Evolutionary conservation across 2,888 invertebrate genomes (phyloP), one percentile per base, ranked within the genome.

Genomic region (Xestia xanthographa): DNA sequence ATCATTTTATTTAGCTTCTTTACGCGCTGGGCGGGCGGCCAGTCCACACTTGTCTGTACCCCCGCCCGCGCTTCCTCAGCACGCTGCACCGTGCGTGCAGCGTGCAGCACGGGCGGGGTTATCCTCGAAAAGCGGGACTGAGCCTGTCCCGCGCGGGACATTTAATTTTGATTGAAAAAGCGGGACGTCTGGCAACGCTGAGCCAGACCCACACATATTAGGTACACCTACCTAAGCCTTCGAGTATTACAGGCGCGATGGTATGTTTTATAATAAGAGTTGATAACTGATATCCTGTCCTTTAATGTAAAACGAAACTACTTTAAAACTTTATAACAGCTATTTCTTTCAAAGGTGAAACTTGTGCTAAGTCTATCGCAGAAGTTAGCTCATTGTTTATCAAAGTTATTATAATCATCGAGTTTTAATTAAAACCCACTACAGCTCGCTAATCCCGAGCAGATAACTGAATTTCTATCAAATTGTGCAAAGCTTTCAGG

Each of bases 381-480:
- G 9, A 53, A 69, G 14, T 12, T 48, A 50, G 6, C 2, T 1
- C 17, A 56, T 62, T 70, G 41, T 75, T 66, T 62, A 43, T 26
- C 14, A 22, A 38, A 65, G 58, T 43, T 45, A 71, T 65, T 67
- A 58, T 45, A 65, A 65, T 38, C 29, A 50, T 22, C 22, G 3
- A 56, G 50, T 67, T 70, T n/a, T 71, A 71, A 67, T 78, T 29
- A 78, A 48, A 45, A 71, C 53, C 0, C 34, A 71, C 14, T 65
- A 45, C 65, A 62, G 48, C 48, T 65, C 50, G 45, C 56, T 69
- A 66, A 79, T 72, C 79, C 62, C 12, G 45, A 38, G 17, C 29
- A 72, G 75, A 58, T 75, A 83, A 80, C 77, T 83, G 60, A 72
- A 73, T 83, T 83, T 75, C 53, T 70, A 83, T 83, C 73, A 66